These are phyloP conservation scores for Cassiopea xamachana DNA, from an alignment of 30 jellyfish, hydroid and myxozoan genomes.

Conservation along the genomic window DNA sequence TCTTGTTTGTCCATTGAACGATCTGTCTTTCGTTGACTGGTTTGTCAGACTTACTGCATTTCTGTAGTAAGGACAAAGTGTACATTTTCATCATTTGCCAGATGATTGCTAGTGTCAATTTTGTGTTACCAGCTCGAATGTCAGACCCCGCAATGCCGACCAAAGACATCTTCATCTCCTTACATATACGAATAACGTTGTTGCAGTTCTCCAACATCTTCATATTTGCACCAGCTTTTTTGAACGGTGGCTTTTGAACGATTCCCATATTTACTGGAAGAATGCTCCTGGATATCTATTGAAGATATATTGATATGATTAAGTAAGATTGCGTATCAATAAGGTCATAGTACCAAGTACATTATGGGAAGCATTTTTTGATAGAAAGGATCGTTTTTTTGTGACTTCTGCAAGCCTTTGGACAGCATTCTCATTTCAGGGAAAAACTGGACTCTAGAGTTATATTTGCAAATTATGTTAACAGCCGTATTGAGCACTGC, in stretches of 20 bases:
- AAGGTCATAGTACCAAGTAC: too few species aligned
- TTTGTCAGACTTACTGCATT: slow-evolving; percentile 37
- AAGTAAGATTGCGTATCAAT: background rate
- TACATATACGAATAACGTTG: slow-evolving; percentile 61
- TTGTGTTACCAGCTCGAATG: slow-evolving; percentile 61
- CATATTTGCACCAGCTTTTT: slow-evolving; percentile 58
- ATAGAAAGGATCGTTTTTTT: too few species aligned
- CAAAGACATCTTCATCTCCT: slow-evolving; percentile 33
- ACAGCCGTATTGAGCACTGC: too few species aligned
- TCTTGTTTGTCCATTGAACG: slow-evolving; percentile 67
- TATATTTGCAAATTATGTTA: too few species aligned
- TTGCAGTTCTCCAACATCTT: slow-evolving; percentile 82
- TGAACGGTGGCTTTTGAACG: slow-evolving; percentile 80
- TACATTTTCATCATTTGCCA: slow-evolving; percentile 69
- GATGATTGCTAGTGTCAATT: slow-evolving; percentile 51
- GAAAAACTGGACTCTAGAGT: too few species aligned
- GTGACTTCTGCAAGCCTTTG: too few species aligned
- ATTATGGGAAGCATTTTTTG: too few species aligned
- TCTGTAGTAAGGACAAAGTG: slow-evolving; percentile 49
- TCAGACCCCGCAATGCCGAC: slow-evolving; percentile 86
- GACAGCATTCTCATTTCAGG: too few species aligned
- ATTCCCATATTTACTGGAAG: slow-evolving; percentile 17
- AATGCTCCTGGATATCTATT: background rate
- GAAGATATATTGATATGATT: background rate
- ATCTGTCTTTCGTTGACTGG: slow-evolving; percentile 69